Conservation (phyloP, 2,797 vertebrate genomes). For the Sebastes elongatus region DNA sequence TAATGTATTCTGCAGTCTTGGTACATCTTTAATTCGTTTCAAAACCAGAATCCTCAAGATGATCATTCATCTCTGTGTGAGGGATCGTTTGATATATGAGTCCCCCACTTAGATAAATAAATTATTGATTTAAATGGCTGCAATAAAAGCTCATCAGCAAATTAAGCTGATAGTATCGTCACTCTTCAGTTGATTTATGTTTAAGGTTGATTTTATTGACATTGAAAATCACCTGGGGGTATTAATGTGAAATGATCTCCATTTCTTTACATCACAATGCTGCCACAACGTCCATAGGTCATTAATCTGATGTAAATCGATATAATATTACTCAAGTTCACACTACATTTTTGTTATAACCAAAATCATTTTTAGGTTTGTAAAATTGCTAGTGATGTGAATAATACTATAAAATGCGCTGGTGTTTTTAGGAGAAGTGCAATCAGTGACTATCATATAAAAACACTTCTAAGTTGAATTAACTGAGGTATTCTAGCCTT, state of each 20-base stretch:
- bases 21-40: conserved; percentile 7
- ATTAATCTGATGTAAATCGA: neutral
- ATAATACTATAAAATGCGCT: neutral
- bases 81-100: conserved; percentile 13
- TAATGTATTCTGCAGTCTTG: neutral
- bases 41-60: neutral
- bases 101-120: conserved; percentile 25
- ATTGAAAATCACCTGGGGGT: conserved; percentile 17
- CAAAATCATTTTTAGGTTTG: neutral
- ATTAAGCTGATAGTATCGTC: conserved; percentile 22
- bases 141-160: conserved; percentile 28
- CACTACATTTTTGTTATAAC: neutral
- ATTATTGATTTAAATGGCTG: conserved; percentile 46
- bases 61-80: neutral
- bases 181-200: conserved; percentile 29
- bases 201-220: conserved; percentile 34
- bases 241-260: conserved; percentile 29
- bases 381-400: neutral
- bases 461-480: conserved; percentile 53
- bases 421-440: conserved; percentile 3
- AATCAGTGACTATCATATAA: conserved; percentile 46
- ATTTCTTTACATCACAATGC: neutral
- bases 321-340: neutral
- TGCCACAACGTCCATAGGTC: neutral
- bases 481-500: conserved; percentile 36